These are phyloP conservation scores for Agriopis marginaria DNA, from an alignment of 2,888 invertebrate species.

Conservation along the genomic window DNA sequence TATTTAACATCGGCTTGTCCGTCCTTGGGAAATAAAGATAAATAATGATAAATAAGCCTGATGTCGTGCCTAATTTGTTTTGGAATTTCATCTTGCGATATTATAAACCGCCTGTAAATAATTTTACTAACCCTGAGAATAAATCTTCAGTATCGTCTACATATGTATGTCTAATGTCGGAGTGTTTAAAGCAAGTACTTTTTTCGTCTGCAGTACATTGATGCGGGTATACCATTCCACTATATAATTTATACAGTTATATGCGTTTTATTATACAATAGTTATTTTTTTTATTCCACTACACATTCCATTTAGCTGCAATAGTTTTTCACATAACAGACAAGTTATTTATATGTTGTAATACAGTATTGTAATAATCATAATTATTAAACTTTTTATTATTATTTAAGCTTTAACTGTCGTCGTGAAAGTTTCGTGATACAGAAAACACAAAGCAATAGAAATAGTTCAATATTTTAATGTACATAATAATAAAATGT, in stretches of 20 bases:
- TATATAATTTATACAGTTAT: conserved; percentile 43
- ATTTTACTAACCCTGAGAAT: neutral
- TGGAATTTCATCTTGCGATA: conserved; percentile 67
- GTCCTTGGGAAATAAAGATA: conserved; percentile 65
- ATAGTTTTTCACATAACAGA: conserved; percentile 67
- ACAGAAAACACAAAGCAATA: conserved; percentile 64
- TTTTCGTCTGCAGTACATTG: conserved; percentile 34
- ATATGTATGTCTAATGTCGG: neutral
- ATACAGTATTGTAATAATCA: conserved; percentile 36
- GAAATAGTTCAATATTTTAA: conserved; percentile 53
- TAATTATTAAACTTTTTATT: conserved; percentile 45
- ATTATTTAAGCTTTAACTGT: conserved; percentile 25
- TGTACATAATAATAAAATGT: conserved; percentile 44
- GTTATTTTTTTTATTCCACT: conserved; percentile 50
- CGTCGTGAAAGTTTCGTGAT: conserved; percentile 45
- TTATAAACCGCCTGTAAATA: conserved; percentile 27
- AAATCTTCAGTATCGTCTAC: neutral
- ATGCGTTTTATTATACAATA: conserved; percentile 50
- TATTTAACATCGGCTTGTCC: conserved; percentile 68
- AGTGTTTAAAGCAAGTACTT: neutral
- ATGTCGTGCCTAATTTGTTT: conserved; percentile 77
- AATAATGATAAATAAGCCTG: conserved; percentile 70
- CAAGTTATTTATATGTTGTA: conserved; percentile 51
- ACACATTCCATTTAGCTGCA: conserved; percentile 79
- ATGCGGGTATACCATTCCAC: conserved; percentile 73